These are phyloP conservation scores for Odontomachus brunneus DNA, from an alignment of 1,140 invertebrate species.

Conservation along the genomic window DNA sequence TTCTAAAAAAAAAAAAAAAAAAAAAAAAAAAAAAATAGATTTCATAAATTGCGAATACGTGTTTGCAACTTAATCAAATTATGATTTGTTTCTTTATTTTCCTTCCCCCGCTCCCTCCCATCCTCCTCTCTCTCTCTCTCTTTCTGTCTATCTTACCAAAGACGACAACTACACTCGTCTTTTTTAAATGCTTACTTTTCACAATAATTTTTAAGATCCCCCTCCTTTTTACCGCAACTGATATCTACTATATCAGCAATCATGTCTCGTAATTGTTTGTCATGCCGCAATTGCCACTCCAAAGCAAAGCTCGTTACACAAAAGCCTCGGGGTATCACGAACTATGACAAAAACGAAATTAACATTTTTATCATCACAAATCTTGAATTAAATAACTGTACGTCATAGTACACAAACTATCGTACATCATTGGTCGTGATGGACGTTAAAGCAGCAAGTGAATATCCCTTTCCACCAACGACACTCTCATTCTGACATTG, in stretches of 20 bases:
- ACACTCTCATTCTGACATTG: slow-evolving; percentile 78
- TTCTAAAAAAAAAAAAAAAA: slow-evolving; percentile 65
- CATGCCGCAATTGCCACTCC: slow-evolving; percentile 83
- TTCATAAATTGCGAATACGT: too few species aligned
- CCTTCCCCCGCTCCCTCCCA: too few species aligned
- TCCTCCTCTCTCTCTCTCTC: too few species aligned
- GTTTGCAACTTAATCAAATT: too few species aligned
- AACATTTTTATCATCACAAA: background rate
- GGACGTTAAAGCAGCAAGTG: slow-evolving; percentile 87
- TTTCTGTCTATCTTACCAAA: too few species aligned
- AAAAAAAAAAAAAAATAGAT: slow-evolving; percentile 37
- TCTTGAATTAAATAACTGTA: too few species aligned
- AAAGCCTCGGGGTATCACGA: slow-evolving; percentile 87
- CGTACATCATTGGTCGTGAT: slow-evolving; percentile 83
- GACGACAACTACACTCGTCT: too few species aligned
- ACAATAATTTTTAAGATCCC: slow-evolving; percentile 54
- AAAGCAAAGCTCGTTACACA: slow-evolving; percentile 87
- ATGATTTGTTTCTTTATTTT: too few species aligned
- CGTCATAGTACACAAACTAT: too few species aligned
- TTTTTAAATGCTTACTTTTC: slow-evolving; percentile 54
- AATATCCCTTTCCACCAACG: slow-evolving; percentile 91
- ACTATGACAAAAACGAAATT: slow-evolving; percentile 71
- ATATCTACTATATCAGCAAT: slow-evolving; percentile 64
- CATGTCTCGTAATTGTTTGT: slow-evolving; percentile 72
- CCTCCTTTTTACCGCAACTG: slow-evolving; percentile 45